A percentile compares a stretch with the other conserved stretches of the same genome.
These are phyloP conservation scores for Ranitomeya imitator DNA, from an alignment of 2,113 vertebrate genomes.

Conservation along the genomic window DNA sequence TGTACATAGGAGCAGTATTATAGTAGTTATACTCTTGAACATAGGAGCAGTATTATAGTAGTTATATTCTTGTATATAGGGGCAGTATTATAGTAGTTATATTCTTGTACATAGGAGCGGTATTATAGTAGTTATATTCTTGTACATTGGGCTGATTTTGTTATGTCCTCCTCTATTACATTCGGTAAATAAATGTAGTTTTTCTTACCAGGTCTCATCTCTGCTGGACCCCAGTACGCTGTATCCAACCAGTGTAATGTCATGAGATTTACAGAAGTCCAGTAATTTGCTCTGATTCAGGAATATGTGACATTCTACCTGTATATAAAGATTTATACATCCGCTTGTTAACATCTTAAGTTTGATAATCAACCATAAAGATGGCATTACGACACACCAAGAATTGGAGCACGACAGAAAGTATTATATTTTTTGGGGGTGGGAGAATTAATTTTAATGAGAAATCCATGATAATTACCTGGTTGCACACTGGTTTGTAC, in stretches of 20 bases:
- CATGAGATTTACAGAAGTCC: slow-evolving; percentile 30
- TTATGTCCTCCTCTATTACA: background rate
- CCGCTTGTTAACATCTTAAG: too few species aligned
- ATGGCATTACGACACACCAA: too few species aligned
- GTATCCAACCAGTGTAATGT: slow-evolving; percentile 31
- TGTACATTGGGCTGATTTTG: too few species aligned
- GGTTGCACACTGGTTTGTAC: slow-evolving; percentile 77
- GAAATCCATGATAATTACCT: slow-evolving; percentile 65
- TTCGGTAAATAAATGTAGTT: background rate
- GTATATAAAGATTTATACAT: background rate
- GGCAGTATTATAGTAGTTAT: too few species aligned
- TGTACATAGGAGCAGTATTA: too few species aligned
- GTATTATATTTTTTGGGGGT: background rate
- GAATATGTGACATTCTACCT: slow-evolving; percentile 31
- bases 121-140: too few species aligned
- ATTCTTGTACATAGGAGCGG: too few species aligned
- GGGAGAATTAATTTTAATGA: background rate
- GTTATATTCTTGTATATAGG: too few species aligned
- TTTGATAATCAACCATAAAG: too few species aligned
- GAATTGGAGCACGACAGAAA: too few species aligned
- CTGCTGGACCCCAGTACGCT: slow-evolving; percentile 37
- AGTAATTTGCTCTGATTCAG: slow-evolving; percentile 35
- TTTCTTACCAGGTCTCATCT: slow-evolving; percentile 16
- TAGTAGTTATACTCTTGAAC: too few species aligned
- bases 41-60: too few species aligned